Base-by-base conservation (phyloP, 2,797 vertebrate genomes). In the Ptychadena robeensis region DNA sequence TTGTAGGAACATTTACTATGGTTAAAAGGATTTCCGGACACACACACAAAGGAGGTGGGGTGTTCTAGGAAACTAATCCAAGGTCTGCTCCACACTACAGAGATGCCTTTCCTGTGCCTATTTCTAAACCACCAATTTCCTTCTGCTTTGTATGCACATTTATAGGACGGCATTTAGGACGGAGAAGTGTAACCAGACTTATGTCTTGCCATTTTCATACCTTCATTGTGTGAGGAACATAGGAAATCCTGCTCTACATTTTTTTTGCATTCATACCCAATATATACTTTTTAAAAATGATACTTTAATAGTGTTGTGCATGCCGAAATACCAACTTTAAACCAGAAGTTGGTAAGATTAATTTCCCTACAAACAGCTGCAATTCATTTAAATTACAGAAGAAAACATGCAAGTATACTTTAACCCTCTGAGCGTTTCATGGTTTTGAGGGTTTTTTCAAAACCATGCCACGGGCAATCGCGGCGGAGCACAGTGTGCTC, bases 11-110 rank as follows among this genome's bases (percentile, higher is more conserved):
- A 85, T 80, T 81, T 31, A 71, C 66, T 48, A 63, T 75, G 78
- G 72, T 70, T 65, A 85, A 80, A 81, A 80, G 83, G 83, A 85
- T 85, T 85, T 85, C 83, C 78, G 71, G 78, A 35, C 66, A 81
- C 66, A 81, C 64, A 79, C 65, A 85, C 78, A 85, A 85, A 80
- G 68, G 30, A 85, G 53, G 78, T 80, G 72, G 78, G 32, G 70
- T 75, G 77, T 80, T 70, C 77, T 80, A 85, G 82, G 82, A 85
- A 85, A 74, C 37, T 35, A 65, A 65, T 81, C 71, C 77, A 80
- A 80, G 75, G 78, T 75, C 83, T 80, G 70, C 25, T 57, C 38
- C 64, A 80, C 31, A n/a, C 27, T 65, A 18, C 48, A 71, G 83
- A 53, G 44, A 44, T n/a, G 78, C 32, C 38, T 81, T 85, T 85